A percentile compares a stretch with the other conserved stretches of the same genome.
phyloP scores from a whole-genome alignment of 2,797 vertebrate species.

The Streptopelia turtur region DNA sequence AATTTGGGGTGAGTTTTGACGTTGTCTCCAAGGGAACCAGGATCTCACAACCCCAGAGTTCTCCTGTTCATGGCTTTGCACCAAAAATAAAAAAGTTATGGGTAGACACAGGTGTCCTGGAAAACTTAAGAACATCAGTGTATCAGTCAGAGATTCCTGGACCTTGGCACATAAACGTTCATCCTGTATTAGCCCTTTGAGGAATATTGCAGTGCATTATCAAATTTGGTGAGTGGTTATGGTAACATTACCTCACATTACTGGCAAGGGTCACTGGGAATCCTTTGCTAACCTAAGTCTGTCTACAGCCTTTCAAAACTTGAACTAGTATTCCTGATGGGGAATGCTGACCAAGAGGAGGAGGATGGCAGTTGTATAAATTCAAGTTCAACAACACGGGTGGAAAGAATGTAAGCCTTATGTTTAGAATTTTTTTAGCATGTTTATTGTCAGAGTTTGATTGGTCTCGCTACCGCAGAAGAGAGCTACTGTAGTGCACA shows the following conservation, averaged over 20 bases:
- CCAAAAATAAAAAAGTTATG: not conserved
- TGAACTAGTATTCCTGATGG: rapidly evolving
- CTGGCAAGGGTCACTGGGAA: not conserved
- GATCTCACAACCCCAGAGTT: not conserved
- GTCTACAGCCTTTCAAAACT: not conserved
- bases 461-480: not conserved
- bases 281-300: not conserved
- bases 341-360: not conserved
- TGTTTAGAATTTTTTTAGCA: not conserved
- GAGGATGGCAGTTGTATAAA: not conserved
- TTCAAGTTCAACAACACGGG: not conserved
- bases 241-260: not conserved
- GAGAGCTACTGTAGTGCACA: not conserved
- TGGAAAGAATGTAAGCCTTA: conserved; percentile 5
- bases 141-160: not conserved
- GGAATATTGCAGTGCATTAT: not conserved
- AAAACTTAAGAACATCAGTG: not conserved
- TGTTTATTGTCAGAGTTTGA: not conserved
- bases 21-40: not conserved
- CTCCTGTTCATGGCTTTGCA: not conserved
- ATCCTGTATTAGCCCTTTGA: not conserved
- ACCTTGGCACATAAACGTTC: not conserved
- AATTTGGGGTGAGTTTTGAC: not conserved
- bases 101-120: not conserved
- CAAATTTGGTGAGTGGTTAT: not conserved